Evolutionary conservation across 1,140 invertebrate species (phyloP).

Genomic region (Meloidogyne floridensis): DNA sequence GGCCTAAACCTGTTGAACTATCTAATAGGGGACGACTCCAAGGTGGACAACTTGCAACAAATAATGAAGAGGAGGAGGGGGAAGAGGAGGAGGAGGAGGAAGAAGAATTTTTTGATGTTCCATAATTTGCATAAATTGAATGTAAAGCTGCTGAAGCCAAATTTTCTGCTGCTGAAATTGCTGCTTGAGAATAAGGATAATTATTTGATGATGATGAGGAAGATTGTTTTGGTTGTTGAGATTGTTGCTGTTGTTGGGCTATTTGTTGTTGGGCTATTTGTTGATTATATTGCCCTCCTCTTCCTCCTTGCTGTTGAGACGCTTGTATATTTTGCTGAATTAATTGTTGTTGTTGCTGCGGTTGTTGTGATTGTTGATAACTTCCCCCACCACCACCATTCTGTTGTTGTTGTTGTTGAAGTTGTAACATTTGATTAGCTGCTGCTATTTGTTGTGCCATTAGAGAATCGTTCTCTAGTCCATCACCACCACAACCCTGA

Average conservation of each 20-base stretch:
- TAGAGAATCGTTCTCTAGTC: neutral
- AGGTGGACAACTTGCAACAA: conserved; percentile 50
- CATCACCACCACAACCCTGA: neutral
- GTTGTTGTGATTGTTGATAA: neutral
- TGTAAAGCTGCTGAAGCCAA: conserved; percentile 5
- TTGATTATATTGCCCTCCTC: no score
- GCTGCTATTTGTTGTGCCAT: conserved; percentile 1
- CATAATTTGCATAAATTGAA: conserved; percentile 5
- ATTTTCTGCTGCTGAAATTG: neutral
- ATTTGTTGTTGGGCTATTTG: neutral
- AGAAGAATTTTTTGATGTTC: neutral
- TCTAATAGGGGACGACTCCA: conserved; percentile 50
- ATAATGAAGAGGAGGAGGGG: conserved; percentile 5
- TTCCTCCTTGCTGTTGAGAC: no score
- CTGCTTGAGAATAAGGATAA: neutral
- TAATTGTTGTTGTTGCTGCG: neutral
- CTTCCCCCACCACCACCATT: neutral
- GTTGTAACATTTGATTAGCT: neutral
- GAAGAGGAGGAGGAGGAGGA: neutral
- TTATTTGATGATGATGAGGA: neutral
- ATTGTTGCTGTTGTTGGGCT: neutral
- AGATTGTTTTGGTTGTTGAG: neutral
- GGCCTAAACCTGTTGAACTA: conserved; percentile 35
- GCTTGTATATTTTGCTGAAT: no score
- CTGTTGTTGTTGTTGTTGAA: neutral